Percentiles rank a stretch among this genome's conserved stretches.
Conservation (phyloP, 1,140 invertebrate genomes). For the Pogonus chalceus region DNA sequence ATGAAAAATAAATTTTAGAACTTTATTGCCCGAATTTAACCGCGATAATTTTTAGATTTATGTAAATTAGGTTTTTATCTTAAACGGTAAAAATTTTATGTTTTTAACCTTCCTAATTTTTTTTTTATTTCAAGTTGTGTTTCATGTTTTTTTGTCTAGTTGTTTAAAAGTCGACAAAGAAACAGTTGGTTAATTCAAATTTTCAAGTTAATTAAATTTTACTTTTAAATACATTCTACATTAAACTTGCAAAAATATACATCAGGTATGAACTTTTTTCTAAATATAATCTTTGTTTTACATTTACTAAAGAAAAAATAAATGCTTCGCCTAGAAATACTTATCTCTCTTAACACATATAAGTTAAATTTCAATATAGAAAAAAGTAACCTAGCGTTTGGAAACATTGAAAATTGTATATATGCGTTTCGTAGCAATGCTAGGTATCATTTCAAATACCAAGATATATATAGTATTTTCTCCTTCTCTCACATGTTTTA, state of each 20-base stretch:
- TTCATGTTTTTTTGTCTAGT: not conserved
- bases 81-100: not conserved
- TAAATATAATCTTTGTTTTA: too few species aligned
- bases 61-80: conserved; percentile 6
- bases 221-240: not conserved
- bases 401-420: too few species aligned
- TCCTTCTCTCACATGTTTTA: too few species aligned
- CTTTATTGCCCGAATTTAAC: conserved; percentile 1
- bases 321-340: too few species aligned
- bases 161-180: not conserved
- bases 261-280: too few species aligned
- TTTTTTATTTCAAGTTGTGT: not conserved
- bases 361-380: too few species aligned
- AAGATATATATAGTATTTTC: too few species aligned
- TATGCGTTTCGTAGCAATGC: too few species aligned
- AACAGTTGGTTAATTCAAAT: not conserved
- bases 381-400: too few species aligned
- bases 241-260: not conserved
- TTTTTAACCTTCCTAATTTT: not conserved
- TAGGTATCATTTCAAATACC: too few species aligned
- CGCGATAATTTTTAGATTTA: conserved; percentile 7
- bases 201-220: conserved; percentile 1
- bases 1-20: conserved; percentile 3
- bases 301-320: too few species aligned
- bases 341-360: too few species aligned